Conservation (phyloP, 2,113 vertebrate genomes). For the Miniopterus natalensis region DNA sequence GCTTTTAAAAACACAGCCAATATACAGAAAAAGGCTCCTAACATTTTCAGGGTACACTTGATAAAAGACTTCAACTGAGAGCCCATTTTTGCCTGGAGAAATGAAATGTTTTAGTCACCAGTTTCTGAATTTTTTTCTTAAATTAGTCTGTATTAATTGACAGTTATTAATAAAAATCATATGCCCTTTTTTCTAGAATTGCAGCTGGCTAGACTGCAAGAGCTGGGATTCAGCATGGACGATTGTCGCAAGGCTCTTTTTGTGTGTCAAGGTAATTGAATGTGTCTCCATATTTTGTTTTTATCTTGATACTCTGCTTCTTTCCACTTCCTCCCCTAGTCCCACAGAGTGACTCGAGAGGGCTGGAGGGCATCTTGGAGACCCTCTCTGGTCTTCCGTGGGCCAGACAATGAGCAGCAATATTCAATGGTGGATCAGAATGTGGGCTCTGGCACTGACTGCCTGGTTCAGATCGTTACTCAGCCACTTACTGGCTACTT, state of each 20-base stretch:
- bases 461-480: background rate
- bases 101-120: background rate
- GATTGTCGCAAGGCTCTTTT: constrained; percentile 94
- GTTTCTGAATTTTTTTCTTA: background rate
- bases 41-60: background rate
- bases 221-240: constrained; percentile 94
- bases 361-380: background rate
- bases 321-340: background rate
- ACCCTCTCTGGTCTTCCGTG: background rate
- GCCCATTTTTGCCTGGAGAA: background rate
- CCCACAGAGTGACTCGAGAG: background rate
- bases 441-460: background rate
- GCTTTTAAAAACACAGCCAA: background rate
- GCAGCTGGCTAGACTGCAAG: constrained; percentile 93
- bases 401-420: background rate
- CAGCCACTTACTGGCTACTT: background rate
- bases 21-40: background rate
- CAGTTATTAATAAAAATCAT: constrained; percentile 23
- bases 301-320: background rate
- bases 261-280: constrained; percentile 92
- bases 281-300: background rate
- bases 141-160: background rate
- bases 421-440: background rate
- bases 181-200: constrained; percentile 86
- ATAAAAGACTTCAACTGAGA: background rate